Evolutionary conservation across 2,797 vertebrate species (phyloP), one percentile per base, ranked within the genome.

Genomic region (Alectoris magna): DNA sequence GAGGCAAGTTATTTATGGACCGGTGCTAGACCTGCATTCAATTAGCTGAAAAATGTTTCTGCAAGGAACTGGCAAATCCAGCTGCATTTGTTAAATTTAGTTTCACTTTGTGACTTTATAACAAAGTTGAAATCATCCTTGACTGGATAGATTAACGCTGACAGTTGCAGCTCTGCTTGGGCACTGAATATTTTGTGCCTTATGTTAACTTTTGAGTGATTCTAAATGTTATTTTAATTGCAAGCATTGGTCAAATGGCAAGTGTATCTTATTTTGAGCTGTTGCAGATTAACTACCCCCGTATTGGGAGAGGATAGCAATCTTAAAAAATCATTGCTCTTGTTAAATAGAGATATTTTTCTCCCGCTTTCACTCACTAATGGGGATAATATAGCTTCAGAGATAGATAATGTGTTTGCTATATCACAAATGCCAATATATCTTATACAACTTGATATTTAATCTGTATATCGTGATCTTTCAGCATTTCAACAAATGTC

Each of bases 61-160:
- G 72, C 78, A 82, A 84, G 79, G 51, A 93, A 41, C 66, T 71
- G 81, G 63, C 81, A 88, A 90, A 88, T n/a, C 72, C 81, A 92
- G 67, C 64, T 80, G 88, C 53, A 62, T 58, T 75, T 64, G 29
- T 78, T 81, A 86, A 86, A 82, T 93, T 95, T 84, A 51, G 73
- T 81, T 81, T 62, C 11, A 31, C 36, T 78, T 89, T 63, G 49
- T 70, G 51, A 41, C 83, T 91, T 87, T 76, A 18, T 31, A 76
- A 74, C 43, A 31, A 62, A 94, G 41, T 60, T 85, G 31, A 87
- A 86, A 81, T 81, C 38, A 55, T 85, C 60, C 38, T 56, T 73
- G 67, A 59, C 67, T 81, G 77, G 87, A 43, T 17, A 78, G 84
- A 48, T 83, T 16, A 66, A 81, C 0, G 0, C 48, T 67, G 78